phyloP scores from a whole-genome alignment of 2,113 vertebrate genomes.

The Eretmochelys imbricata region DNA sequence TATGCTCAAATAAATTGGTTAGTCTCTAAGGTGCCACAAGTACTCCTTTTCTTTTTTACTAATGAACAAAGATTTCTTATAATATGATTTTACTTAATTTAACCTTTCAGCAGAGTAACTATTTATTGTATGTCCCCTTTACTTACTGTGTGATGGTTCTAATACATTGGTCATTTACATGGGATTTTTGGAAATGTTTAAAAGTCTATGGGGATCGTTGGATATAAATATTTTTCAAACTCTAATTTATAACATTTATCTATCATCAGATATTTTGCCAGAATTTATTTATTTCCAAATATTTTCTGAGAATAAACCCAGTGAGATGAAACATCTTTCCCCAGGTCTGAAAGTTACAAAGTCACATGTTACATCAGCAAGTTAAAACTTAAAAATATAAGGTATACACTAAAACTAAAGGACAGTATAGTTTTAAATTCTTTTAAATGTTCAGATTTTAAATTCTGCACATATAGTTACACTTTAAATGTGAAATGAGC shows the following conservation, averaged over 20 bases:
- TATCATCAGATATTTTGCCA: neutral
- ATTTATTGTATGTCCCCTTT: neutral
- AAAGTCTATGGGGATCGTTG: neutral
- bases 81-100: neutral
- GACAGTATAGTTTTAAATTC: neutral
- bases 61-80: neutral
- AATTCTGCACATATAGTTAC: neutral
- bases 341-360: neutral
- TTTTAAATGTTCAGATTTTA: neutral
- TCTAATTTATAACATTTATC: neutral
- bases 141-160: neutral
- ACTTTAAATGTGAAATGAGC: slow-evolving; percentile 1
- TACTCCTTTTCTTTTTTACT: too few species aligned
- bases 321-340: neutral
- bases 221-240: neutral
- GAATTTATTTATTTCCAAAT: neutral
- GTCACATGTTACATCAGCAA: neutral
- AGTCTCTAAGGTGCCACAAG: too few species aligned
- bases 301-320: neutral
- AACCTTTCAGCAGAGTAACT: neutral
- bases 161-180: neutral
- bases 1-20: too few species aligned
- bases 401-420: neutral
- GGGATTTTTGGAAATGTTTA: neutral
- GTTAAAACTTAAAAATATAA: neutral